phyloP scores from a whole-genome alignment of 2,113 vertebrate genomes.

The Pseudois nayaur region DNA sequence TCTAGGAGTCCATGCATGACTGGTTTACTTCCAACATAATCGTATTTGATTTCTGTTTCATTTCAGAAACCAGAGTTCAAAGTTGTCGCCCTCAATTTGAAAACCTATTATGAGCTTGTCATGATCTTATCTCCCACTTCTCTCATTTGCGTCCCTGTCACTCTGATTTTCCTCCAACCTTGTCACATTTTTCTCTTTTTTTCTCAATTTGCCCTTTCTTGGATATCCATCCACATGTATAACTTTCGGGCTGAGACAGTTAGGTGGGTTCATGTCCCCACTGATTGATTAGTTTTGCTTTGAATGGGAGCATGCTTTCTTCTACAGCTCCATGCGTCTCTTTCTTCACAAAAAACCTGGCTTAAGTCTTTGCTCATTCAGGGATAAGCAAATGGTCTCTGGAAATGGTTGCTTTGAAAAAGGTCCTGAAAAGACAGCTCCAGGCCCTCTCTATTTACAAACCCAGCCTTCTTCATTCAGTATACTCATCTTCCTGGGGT shows the following conservation, averaged over 20 bases:
- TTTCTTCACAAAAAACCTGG: not conserved
- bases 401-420: not conserved
- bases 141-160: slow-evolving; percentile 17
- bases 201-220: not conserved
- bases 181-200: slow-evolving; percentile 33
- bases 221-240: not conserved
- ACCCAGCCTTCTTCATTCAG: not conserved
- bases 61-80: slow-evolving; percentile 46
- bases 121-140: slow-evolving; percentile 41
- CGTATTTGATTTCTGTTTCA: slow-evolving; percentile 24
- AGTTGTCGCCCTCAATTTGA: slow-evolving; percentile 41
- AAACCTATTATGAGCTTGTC: slow-evolving; percentile 53
- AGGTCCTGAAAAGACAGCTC: slow-evolving; percentile 43
- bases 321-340: not conserved
- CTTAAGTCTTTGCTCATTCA: not conserved
- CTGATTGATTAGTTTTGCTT: not conserved
- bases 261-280: not conserved
- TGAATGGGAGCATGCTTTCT: not conserved
- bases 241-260: not conserved
- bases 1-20: not conserved
- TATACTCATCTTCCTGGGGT: not conserved
- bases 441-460: not conserved
- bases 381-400: not conserved
- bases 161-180: slow-evolving; percentile 36
- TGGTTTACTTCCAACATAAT: slow-evolving; percentile 39